These are phyloP conservation scores for Argyrosomus japonicus DNA, from an alignment of 2,113 vertebrate species.

Conservation along the genomic window DNA sequence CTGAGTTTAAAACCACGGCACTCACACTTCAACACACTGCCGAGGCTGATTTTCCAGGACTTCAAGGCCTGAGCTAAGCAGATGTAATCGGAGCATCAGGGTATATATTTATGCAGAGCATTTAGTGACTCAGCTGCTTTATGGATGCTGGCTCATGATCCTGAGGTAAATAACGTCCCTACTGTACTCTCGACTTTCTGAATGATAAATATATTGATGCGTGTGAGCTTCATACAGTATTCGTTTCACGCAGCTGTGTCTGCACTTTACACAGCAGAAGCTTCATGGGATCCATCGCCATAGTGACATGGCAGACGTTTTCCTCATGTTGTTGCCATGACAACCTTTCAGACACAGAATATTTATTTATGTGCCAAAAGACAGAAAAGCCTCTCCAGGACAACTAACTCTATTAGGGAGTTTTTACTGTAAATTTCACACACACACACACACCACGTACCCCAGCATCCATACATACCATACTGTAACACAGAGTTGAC, in stretches of 20 bases:
- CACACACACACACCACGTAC: conserved; percentile 5
- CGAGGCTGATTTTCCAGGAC: conserved; percentile 2
- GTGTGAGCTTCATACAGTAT: neutral
- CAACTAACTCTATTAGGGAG: neutral
- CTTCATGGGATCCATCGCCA: conserved; percentile 70
- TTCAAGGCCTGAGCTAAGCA: conserved; percentile 16
- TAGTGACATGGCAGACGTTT: conserved; percentile 67
- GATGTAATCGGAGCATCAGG: neutral
- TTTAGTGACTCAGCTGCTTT: neutral
- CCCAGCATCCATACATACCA: neutral
- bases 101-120: neutral
- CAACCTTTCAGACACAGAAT: conserved; percentile 64
- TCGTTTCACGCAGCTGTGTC: conserved; percentile 40
- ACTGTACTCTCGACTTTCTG: neutral
- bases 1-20: conserved; percentile 12
- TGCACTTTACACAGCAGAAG: conserved; percentile 22
- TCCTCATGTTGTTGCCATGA: conserved; percentile 66
- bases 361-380: conserved; percentile 53
- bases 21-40: neutral
- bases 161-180: neutral
- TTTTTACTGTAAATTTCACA: conserved; percentile 10
- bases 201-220: neutral
- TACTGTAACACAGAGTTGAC: neutral
- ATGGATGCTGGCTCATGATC: conserved; percentile 1
- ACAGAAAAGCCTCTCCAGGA: conserved; percentile 28